Conservation (phyloP, 2,888 invertebrate species). For the Trachelus tabidus region DNA sequence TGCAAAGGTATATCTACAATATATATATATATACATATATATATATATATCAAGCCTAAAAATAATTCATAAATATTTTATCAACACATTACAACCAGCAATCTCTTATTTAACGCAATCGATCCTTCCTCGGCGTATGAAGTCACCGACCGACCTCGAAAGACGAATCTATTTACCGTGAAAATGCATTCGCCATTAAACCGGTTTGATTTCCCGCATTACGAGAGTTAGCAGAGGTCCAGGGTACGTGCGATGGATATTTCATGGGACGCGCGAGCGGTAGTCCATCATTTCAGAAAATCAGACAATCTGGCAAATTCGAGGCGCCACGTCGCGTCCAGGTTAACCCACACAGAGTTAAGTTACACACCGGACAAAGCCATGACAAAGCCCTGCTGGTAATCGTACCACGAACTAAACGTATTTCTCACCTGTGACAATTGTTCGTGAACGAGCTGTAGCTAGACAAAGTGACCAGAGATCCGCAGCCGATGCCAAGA, state of each 20-base stretch:
- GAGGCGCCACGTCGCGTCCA: slow-evolving; percentile 2
- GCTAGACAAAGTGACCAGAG: slow-evolving; percentile 81
- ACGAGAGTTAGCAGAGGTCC: background rate
- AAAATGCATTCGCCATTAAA: slow-evolving; percentile 22
- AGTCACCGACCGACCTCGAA: slow-evolving; percentile 11
- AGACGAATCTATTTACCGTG: slow-evolving; percentile 29
- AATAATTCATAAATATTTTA: background rate
- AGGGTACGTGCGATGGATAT: background rate
- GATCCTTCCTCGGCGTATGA: background rate
- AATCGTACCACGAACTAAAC: background rate
- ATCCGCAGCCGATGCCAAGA: slow-evolving; percentile 80
- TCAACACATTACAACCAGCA: background rate
- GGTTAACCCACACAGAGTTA: background rate
- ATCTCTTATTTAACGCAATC: background rate
- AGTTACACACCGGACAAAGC: background rate
- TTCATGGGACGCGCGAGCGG: background rate
- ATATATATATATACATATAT: too few relatives aligned
- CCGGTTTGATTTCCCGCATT: slow-evolving; percentile 13
- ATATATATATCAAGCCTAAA: too few relatives aligned
- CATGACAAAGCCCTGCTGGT: background rate
- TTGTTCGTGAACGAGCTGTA: slow-evolving; percentile 80
- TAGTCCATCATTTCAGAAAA: background rate
- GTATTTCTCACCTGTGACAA: slow-evolving; percentile 68
- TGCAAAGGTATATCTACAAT: too few relatives aligned
- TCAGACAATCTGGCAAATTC: slow-evolving; percentile 4